Conservation (phyloP, 1,140 invertebrate genomes). For the Globodera rostochiensis region DNA sequence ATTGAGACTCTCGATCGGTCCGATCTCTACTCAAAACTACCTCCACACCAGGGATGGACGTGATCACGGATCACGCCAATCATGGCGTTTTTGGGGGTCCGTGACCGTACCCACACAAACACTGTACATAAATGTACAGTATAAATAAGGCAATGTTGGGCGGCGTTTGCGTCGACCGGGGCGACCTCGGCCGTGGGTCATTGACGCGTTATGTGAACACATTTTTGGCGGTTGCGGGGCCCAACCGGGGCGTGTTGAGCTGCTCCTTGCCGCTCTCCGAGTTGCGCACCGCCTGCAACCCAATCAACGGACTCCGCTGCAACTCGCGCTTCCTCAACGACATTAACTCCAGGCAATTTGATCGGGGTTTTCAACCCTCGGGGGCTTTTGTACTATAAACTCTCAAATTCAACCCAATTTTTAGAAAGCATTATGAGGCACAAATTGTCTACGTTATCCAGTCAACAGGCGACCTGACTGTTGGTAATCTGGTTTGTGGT, state of each 20-base stretch:
- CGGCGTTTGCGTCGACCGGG: constrained; percentile 42
- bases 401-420: constrained; percentile 2
- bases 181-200: constrained; percentile 2
- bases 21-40: too few relatives aligned
- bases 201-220: constrained; percentile 29
- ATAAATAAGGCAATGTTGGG: constrained; percentile 41
- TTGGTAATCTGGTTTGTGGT: constrained; percentile 25
- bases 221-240: constrained; percentile 24
- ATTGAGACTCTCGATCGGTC: too few relatives aligned
- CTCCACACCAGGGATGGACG: neutral
- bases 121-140: constrained; percentile 3
- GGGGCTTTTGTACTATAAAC: too few relatives aligned
- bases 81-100: too few relatives aligned
- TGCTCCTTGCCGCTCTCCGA: constrained; percentile 10
- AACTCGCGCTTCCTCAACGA: constrained; percentile 15
- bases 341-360: constrained; percentile 21
- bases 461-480: constrained; percentile 24
- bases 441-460: constrained; percentile 23
- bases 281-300: constrained; percentile 16
- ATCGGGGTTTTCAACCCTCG: neutral
- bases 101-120: neutral
- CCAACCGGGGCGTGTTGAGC: constrained; percentile 5
- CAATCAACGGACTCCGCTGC: constrained; percentile 23
- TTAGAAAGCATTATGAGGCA: constrained; percentile 27
- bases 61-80: too few relatives aligned